Evolutionary conservation across 2,113 vertebrate species (phyloP), one percentile per base, ranked within the genome.

Genomic region (Myiozetetes cayanensis): DNA sequence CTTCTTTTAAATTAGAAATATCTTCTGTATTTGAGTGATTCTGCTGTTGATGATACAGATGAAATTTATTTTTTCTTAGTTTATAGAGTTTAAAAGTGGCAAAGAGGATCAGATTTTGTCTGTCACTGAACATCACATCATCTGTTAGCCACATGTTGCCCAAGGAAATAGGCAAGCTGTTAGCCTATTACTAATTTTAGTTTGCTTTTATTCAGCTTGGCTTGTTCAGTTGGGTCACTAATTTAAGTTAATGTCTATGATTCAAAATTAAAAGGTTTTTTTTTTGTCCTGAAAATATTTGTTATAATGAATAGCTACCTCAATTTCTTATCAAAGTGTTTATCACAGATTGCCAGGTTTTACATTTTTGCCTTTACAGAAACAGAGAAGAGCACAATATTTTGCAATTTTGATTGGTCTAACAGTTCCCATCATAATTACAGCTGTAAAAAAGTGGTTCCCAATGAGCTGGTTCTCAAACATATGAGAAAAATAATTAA

Each of bases 161-260:
- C 50, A 67, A 92, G 50, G 89, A 84, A 95, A 93, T 14, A 23
- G 37, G 46, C 76, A 96, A 96, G 72, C 85, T 97, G 91, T 96
- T 96, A 94, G 79, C 31, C 22, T 92, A 47, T 71, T 94, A 92
- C 79, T 95, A 90, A 96, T 94, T 97, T 96, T 89, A 90, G 50
- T 92, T 96, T 83, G 53, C 27, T 92, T 95, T 93, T 92, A 87
- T 96, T 96, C 94, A 91, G 85, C 82, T 95, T 84, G 62, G 77
- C 27, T 96, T 97, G 30, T 77, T 96, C 87, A 92, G 49, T 96
- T 91, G 72, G 61, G 83, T 97, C 83, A 93, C 39, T 94, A 95
- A 94, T 94, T 97, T 87, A 94, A 94, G 24, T 56, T 94, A 90
- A 61, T 82, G 3, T 82, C 39, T 91, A 24, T 76, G 59, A 89